Conservation (phyloP, 1,140 invertebrate genomes). For the Magallana gigas region DNA sequence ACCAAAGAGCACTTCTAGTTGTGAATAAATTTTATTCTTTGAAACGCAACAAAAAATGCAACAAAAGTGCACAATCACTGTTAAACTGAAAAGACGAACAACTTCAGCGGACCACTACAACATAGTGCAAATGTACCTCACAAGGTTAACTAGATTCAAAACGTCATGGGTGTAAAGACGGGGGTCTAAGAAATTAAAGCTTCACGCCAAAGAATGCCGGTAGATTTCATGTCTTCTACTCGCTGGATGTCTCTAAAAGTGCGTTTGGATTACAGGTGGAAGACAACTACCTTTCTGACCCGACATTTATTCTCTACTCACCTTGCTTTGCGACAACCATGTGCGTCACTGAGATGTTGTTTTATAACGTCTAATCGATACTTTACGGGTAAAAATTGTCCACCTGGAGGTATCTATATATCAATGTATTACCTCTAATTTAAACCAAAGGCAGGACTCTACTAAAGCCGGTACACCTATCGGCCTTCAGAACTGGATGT, state of each 20-base stretch:
- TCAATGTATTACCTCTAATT: background rate
- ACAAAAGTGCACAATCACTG: background rate
- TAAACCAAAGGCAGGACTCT: background rate
- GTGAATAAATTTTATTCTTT: background rate
- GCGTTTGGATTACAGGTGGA: background rate
- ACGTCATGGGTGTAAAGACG: background rate
- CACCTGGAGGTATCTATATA: background rate
- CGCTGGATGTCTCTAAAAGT: background rate
- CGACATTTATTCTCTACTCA: background rate
- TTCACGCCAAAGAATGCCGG: background rate
- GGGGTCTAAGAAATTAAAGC: background rate
- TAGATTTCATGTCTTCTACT: background rate
- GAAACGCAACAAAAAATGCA: background rate
- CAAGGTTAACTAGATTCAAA: background rate
- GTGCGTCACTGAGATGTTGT: conserved; percentile 6
- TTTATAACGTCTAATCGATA: conserved; percentile 11
- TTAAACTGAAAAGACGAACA: background rate
- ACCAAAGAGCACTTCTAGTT: background rate
- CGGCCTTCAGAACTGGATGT: no score
- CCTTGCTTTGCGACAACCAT: background rate
- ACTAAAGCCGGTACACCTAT: no score
- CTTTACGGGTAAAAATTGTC: background rate
- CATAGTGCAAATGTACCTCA: background rate
- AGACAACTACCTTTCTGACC: background rate
- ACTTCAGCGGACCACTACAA: background rate